Base-by-base conservation (phyloP, 2,888 invertebrate genomes). In the Anthophora plumipes region DNA sequence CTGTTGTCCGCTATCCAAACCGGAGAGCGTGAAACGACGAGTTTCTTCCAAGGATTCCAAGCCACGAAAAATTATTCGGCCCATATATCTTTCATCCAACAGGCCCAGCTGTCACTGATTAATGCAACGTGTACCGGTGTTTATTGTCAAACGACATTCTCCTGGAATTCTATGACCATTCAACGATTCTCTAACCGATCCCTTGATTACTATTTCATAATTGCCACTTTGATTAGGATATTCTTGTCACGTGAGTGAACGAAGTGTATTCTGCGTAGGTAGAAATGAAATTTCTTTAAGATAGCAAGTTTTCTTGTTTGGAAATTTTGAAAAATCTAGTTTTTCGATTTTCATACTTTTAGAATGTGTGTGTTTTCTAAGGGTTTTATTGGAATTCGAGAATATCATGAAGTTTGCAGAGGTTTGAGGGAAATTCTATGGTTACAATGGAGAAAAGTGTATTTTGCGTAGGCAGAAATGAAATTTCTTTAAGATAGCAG, bases 51-150 rank as follows among this genome's bases (percentile, higher is more conserved):
- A 39, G 50, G 72, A 80, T 78, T 46, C 63, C 59, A 31, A 50
- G 41, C 39, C 41, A n/a, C 48, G 77, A 71, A 77, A 70, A 79
- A 77, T 79, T 72, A 69, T 63, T 75, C 75, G 43, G 25, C 14
- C 50, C 77, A 52, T 77, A 57, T 50, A 63, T 75, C 76, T 63
- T 43, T 54, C 25, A 11, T 1, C 39, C 7, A 31, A 12, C n/a
- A 22, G 25, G 25, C 2, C 20, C 31, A 12, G 8, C 46, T 69
- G 68, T 74, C 67, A 54, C 43, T 57, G 67, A 77, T 67, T 66
- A 75, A 75, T 75, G 75, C 37, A 66, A 48, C 74, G 59, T 60
- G 57, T 20, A 64, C 46, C 72, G 73, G n/a, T n/a, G 48, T 43
- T 57, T 39, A 73, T 74, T 74, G 73, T 68, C 71, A 25, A 55